Percentiles rank a stretch among this genome's conserved stretches.
These are phyloP conservation scores for Fulica atra DNA, from an alignment of 2,113 vertebrate genomes.

Conservation along the genomic window DNA sequence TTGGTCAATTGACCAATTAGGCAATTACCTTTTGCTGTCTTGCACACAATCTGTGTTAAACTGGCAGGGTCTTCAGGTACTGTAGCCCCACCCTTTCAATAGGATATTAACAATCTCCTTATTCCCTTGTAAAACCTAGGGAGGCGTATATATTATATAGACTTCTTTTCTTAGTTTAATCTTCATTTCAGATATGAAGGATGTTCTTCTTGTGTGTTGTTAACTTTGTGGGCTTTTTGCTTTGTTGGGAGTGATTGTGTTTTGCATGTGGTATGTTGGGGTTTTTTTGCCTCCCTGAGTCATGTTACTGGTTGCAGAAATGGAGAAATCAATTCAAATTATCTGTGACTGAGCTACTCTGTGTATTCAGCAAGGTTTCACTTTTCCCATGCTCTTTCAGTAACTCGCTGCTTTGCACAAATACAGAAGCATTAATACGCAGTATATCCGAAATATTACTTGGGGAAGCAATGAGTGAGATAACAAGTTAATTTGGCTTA, in stretches of 20 bases:
- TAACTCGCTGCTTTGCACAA: neutral
- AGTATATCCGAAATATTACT: neutral
- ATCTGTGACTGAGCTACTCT: neutral
- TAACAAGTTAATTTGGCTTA: constrained; percentile 9
- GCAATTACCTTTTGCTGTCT: neutral
- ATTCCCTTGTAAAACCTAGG: neutral
- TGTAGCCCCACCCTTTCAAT: neutral
- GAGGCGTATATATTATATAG: neutral
- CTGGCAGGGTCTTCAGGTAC: neutral
- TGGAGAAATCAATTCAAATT: neutral
- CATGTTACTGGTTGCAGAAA: neutral
- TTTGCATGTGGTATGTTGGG: too few species aligned
- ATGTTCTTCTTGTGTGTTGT: neutral
- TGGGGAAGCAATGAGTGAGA: neutral
- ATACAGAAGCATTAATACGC: neutral
- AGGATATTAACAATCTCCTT: neutral
- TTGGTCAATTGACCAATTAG: neutral
- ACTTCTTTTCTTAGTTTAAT: neutral
- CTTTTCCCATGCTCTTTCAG: constrained; percentile 14
- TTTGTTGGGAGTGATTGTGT: neutral
- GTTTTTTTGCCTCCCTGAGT: neutral
- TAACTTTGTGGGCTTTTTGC: neutral
- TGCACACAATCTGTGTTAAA: neutral
- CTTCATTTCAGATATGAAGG: neutral
- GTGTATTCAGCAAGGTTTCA: neutral